These are phyloP conservation scores for Hanleya hanleyi DNA, from an alignment of 2,888 invertebrate genomes.

Conservation along the genomic window DNA sequence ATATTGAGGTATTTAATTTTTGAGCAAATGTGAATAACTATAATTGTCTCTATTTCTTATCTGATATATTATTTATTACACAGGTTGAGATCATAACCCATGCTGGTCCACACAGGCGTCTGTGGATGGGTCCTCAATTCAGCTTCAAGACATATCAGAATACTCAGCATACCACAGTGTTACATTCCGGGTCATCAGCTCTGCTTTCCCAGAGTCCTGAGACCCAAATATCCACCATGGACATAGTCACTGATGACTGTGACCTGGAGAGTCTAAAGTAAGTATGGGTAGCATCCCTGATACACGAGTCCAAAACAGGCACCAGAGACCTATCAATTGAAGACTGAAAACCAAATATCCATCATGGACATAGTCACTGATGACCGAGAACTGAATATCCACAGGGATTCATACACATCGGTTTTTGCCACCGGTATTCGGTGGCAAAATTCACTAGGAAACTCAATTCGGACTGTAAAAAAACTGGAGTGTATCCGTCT, in stretches of 20 bases:
- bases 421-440: too few species aligned
- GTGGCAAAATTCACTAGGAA: too few species aligned
- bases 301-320: too few species aligned
- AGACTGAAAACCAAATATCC: conserved; percentile 58
- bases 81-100: conserved; percentile 98
- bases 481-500: too few species aligned
- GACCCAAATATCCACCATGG: conserved; percentile 62
- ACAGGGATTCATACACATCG: too few species aligned
- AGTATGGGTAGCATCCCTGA: too few species aligned
- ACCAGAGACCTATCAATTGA: too few species aligned
- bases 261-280: conserved; percentile 73
- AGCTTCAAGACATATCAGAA: conserved; percentile 90
- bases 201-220: conserved; percentile 72
- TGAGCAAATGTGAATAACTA: too few species aligned
- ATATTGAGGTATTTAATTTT: too few species aligned
- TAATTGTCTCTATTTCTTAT: too few species aligned
- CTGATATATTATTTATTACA: too few species aligned
- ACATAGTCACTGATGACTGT: conserved; percentile 70
- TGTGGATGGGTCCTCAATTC: conserved; percentile 99
- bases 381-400: conserved; percentile 71
- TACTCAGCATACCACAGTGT: conserved; percentile 70
- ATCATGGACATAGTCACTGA: conserved; percentile 71
- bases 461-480: too few species aligned
- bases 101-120: conserved; percentile 90
- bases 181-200: conserved; percentile 72